Conservation (phyloP, 2,888 invertebrate species). For the Apamea sordens region DNA sequence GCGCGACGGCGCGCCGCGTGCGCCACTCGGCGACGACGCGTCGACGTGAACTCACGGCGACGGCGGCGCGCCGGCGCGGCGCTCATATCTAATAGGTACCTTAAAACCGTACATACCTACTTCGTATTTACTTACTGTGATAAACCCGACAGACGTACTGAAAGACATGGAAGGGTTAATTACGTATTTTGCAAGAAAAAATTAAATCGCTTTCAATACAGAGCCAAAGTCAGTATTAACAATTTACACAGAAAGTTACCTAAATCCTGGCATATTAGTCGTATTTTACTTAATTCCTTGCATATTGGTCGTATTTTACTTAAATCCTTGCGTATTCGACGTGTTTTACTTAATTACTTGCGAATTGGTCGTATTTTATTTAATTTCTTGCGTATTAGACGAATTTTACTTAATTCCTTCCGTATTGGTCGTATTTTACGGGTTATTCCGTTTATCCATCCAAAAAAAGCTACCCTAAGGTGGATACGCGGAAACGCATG, state of each 20-base stretch:
- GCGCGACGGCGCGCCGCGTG: too few relatives aligned
- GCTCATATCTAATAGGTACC: too few relatives aligned
- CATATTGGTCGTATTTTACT: background rate
- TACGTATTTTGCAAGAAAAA: background rate
- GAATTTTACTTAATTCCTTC: conserved; percentile 41
- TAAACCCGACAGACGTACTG: background rate
- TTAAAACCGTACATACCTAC: too few relatives aligned
- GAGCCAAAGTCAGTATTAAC: background rate
- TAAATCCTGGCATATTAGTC: conserved; percentile 33
- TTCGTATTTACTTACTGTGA: background rate
- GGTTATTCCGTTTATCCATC: background rate
- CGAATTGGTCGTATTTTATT: background rate
- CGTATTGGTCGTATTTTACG: conserved; percentile 39
- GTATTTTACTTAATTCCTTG: background rate
- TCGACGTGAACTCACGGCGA: too few relatives aligned
- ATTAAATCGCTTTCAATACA: background rate
- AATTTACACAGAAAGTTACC: background rate
- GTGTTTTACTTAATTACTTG: background rate
- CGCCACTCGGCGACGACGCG: too few relatives aligned
- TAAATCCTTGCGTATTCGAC: conserved; percentile 52
- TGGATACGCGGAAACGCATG: background rate
- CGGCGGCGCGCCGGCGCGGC: too few relatives aligned
- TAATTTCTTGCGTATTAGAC: background rate
- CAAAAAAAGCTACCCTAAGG: background rate
- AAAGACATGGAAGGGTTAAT: background rate